Conservation (phyloP, 23 tunicate genomes). For the Corella eumyota region DNA sequence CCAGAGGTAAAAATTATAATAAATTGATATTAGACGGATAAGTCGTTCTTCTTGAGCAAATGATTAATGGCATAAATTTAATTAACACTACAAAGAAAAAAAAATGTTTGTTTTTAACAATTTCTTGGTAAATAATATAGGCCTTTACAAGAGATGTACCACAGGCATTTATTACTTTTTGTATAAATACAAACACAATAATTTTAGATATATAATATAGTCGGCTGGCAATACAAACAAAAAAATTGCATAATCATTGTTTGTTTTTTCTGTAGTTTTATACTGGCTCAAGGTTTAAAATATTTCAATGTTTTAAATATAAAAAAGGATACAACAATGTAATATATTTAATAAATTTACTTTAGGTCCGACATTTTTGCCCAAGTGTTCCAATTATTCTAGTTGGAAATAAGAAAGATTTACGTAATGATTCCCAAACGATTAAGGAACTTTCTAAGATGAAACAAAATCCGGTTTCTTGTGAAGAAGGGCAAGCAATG, state of each 20-base stretch:
- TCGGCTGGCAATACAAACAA: no score
- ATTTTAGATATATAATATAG: no score
- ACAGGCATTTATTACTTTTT: neutral
- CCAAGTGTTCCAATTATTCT: constrained; percentile 99
- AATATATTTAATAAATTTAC: no score
- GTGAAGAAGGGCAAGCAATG: constrained; percentile 91
- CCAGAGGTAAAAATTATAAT: constrained; percentile 50
- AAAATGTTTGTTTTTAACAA: no score
- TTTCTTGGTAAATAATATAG: neutral
- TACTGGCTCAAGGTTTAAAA: no score
- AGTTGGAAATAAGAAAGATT: constrained; percentile 97
- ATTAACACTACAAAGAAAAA: no score
- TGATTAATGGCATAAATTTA: neutral
- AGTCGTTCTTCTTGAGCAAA: neutral
- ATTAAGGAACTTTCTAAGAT: constrained; percentile 69
- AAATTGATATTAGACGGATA: no score
- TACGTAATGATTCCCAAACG: constrained; percentile 70
- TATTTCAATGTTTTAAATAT: no score
- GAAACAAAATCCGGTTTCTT: constrained; percentile 80
- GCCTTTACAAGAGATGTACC: neutral
- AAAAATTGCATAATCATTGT: no score
- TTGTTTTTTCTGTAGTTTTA: no score
- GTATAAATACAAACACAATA: no score
- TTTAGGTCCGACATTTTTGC: constrained; percentile 99
- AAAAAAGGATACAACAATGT: no score